A percentile compares a stretch with the other conserved stretches of the same genome.
Evolutionary conservation across 2,113 vertebrate genomes (phyloP).

Genomic region (Kryptolebias marmoratus): DNA sequence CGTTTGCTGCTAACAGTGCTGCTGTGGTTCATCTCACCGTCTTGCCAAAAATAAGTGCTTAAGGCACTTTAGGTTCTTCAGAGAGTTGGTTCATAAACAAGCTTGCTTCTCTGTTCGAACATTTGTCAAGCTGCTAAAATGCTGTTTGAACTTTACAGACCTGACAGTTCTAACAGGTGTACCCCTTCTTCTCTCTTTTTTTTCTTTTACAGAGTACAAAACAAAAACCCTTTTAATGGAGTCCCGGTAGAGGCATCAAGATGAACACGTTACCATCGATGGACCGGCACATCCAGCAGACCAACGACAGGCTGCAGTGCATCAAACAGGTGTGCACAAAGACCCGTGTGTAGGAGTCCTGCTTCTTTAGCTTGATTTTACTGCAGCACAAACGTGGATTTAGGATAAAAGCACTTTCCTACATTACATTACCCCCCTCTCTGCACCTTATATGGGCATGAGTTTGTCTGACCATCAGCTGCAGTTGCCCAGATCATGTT

Average conservation of each 20-base stretch:
- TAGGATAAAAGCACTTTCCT: slow-evolving; percentile 29
- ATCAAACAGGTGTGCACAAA: slow-evolving; percentile 93
- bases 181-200: slow-evolving; percentile 22
- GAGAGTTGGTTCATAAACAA: slow-evolving; percentile 47
- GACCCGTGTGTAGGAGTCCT: not conserved
- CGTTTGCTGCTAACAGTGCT: slow-evolving; percentile 5
- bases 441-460: slow-evolving; percentile 75
- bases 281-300: slow-evolving; percentile 99
- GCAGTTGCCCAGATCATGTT: slow-evolving; percentile 74
- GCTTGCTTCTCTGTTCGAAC: slow-evolving; percentile 25
- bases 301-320: slow-evolving; percentile 98
- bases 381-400: not conserved
- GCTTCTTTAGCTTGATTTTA: not conserved
- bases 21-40: slow-evolving; percentile 34
- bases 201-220: slow-evolving; percentile 83
- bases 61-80: slow-evolving; percentile 35
- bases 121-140: slow-evolving; percentile 53
- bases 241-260: slow-evolving; percentile 97
- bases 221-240: slow-evolving; percentile 92
- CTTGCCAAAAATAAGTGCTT: slow-evolving; percentile 34
- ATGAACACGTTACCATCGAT: slow-evolving; percentile 96
- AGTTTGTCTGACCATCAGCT: slow-evolving; percentile 75
- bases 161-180: slow-evolving; percentile 46
- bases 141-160: slow-evolving; percentile 56
- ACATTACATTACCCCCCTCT: slow-evolving; percentile 35